Evolutionary conservation across 2,797 vertebrate species (phyloP).

Genomic region (Coendou prehensilis): DNA sequence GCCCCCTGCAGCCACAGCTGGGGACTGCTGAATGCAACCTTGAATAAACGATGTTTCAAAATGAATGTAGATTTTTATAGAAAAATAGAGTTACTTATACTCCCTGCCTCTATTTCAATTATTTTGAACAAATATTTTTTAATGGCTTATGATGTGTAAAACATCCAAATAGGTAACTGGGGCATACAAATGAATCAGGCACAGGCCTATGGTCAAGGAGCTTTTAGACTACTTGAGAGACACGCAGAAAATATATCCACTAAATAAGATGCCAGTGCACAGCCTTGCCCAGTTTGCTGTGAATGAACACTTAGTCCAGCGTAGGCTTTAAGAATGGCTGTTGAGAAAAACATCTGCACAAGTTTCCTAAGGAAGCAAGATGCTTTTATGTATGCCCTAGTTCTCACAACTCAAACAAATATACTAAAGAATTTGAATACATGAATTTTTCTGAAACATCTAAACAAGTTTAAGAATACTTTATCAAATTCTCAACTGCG

Average conservation of each 20-base stretch:
- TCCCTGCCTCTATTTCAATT: background rate
- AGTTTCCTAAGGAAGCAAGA: background rate
- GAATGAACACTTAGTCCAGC: background rate
- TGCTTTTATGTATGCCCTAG: background rate
- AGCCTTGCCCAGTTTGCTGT: background rate
- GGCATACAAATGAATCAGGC: background rate
- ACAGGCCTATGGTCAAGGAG: background rate
- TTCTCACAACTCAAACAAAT: slow-evolving; percentile 10
- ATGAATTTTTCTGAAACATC: slow-evolving; percentile 29
- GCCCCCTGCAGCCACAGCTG: background rate
- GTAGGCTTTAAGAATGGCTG: background rate
- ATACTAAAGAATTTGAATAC: background rate
- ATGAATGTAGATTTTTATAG: background rate
- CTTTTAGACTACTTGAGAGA: background rate
- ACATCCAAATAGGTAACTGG: background rate
- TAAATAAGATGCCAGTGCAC: background rate
- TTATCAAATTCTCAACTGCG: background rate
- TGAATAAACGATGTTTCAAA: background rate
- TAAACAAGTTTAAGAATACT: background rate
- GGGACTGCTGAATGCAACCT: background rate
- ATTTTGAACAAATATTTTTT: background rate
- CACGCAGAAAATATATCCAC: background rate
- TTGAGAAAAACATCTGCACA: background rate
- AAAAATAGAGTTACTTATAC: background rate
- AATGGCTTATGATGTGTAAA: background rate